phyloP scores from a whole-genome alignment of 2,797 vertebrate species.

The Bradypodion ventrale region DNA sequence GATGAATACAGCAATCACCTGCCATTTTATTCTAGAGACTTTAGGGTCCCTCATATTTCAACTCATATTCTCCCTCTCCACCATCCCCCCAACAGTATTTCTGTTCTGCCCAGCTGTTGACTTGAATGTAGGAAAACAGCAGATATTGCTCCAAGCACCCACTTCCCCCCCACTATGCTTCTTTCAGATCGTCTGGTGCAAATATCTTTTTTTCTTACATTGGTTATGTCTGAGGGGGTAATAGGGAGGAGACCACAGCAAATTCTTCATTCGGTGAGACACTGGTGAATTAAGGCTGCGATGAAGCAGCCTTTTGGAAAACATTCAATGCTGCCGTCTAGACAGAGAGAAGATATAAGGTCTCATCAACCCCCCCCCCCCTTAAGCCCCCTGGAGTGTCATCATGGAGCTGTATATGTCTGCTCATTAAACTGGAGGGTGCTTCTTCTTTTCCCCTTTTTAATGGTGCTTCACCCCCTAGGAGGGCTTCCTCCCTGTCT shows the following conservation, averaged over 20 bases:
- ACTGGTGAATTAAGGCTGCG: slow-evolving; percentile 47
- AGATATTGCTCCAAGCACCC: slow-evolving; percentile 47
- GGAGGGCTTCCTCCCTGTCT: slow-evolving; percentile 51
- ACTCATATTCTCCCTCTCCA: no score
- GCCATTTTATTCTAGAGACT: slow-evolving; percentile 39
- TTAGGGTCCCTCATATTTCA: slow-evolving; percentile 11
- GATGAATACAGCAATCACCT: background rate
- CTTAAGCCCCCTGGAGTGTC: slow-evolving; percentile 55
- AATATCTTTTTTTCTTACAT: slow-evolving; percentile 59
- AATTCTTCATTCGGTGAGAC: slow-evolving; percentile 52
- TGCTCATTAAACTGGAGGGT: slow-evolving; percentile 72
- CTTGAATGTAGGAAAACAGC: slow-evolving; percentile 38
- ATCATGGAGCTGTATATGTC: slow-evolving; percentile 59
- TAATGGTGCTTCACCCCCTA: slow-evolving; percentile 55
- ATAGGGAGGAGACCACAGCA: slow-evolving; percentile 42
- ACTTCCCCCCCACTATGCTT: slow-evolving; percentile 27
- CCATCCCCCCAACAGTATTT: background rate
- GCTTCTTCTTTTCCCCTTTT: background rate
- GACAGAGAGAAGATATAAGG: slow-evolving; percentile 67
- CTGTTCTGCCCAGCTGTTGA: slow-evolving; percentile 33
- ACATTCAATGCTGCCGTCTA: slow-evolving; percentile 74
- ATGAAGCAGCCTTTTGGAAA: slow-evolving; percentile 66
- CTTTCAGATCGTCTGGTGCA: slow-evolving; percentile 57
- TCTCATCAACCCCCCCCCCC: slow-evolving; percentile 53
- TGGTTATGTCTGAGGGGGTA: slow-evolving; percentile 38